These are phyloP conservation scores for Petrocephalus sullivani DNA, from an alignment of 2,797 vertebrate species.

Conservation along the genomic window DNA sequence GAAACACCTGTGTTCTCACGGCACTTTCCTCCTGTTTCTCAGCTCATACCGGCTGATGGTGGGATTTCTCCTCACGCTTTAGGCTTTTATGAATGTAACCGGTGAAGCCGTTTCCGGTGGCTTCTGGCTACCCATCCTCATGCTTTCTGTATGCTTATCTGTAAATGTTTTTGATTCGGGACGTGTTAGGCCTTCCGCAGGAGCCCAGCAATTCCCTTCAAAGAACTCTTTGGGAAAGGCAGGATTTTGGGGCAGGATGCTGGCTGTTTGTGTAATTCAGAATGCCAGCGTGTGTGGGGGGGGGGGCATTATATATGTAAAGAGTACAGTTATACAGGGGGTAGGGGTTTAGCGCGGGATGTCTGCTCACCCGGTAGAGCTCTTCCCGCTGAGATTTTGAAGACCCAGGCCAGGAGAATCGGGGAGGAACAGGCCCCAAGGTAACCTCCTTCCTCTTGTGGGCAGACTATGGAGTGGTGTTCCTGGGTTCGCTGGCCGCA, in stretches of 20 bases:
- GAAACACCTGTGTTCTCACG: neutral
- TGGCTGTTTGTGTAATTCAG: neutral
- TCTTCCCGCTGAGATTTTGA: neutral
- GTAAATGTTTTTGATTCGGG: neutral
- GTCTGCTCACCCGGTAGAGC: neutral
- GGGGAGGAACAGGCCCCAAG: neutral
- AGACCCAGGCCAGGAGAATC: neutral
- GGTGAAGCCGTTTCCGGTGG: neutral
- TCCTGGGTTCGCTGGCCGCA: neutral
- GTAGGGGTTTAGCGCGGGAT: neutral
- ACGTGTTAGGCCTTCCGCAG: neutral
- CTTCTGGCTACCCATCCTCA: neutral
- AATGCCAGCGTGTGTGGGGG: neutral
- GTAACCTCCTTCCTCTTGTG: neutral
- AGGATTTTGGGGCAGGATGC: neutral
- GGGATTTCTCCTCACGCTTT: neutral
- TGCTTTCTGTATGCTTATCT: neutral
- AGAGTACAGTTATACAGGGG: neutral
- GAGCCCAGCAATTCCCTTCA: neutral
- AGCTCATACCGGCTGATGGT: neutral
- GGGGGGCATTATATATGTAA: neutral
- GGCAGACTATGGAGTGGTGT: neutral
- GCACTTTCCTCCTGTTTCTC: neutral
- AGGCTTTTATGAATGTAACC: neutral
- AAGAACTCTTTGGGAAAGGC: neutral